A percentile compares a stretch with the other conserved stretches of the same genome.
Evolutionary conservation across 2,797 vertebrate genomes (phyloP).

Genomic region (Centropyge bicolor): DNA sequence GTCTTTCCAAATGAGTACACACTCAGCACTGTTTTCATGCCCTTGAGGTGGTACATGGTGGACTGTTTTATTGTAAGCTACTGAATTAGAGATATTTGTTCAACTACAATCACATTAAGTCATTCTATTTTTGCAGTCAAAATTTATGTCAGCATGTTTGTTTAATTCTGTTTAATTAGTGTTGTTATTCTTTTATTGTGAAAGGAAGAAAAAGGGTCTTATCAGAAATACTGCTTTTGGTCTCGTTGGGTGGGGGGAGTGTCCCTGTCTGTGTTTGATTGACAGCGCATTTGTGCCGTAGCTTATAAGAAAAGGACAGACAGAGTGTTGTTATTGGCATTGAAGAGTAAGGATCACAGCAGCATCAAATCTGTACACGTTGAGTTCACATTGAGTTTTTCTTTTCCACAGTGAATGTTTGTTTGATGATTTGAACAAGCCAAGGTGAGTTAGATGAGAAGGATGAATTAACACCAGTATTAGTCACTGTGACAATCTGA

Average conservation of each 20-base stretch:
- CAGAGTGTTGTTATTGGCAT: neutral
- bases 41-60: neutral
- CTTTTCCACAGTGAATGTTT: neutral
- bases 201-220: neutral
- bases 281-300: neutral
- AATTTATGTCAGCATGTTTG: neutral
- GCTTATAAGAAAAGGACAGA: neutral
- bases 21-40: neutral
- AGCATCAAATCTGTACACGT: neutral
- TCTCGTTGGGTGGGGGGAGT: neutral
- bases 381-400: neutral
- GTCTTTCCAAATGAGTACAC: neutral
- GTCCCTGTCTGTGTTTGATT: neutral
- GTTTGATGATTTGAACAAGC: neutral
- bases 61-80: neutral
- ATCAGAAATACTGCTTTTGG: neutral
- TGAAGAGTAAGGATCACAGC: no score
- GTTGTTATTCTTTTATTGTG: neutral
- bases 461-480: neutral
- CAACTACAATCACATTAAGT: neutral
- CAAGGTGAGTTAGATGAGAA: neutral
- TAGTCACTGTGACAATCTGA: neutral
- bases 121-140: neutral
- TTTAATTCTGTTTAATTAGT: neutral
- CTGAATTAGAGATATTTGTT: neutral